Base-by-base conservation (phyloP, 2,113 vertebrate genomes). In the Machaerirhynchus nigripectus region DNA sequence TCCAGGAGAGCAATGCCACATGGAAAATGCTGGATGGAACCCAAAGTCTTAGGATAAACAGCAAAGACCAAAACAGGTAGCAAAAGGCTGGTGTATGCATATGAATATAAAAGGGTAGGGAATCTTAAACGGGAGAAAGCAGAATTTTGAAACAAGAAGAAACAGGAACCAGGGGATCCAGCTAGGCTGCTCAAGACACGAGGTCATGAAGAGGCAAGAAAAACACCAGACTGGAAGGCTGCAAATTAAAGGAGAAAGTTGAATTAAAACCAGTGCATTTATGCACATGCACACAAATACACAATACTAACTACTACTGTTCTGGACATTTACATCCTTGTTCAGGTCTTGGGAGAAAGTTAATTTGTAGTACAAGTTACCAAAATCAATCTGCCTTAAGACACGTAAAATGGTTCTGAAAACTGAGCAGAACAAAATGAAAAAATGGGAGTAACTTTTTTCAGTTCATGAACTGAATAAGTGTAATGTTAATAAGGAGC, bases 181-280 rank as follows among this genome's bases (percentile, higher is more conserved):
- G 95, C 52, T 89, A 97, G 95, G 95, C 93, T 95, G 95, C 82
- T 96, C 95, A 96, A 96, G 92, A 96, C 90, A 96, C 68, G 85
- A 96, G 28, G 96, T 73, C 94, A 90, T 92, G 96, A 96, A 95
- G 96, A 96, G 88, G 90, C 92, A 95, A 96, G 93, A 96, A 84
- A 97, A 95, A 95, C 96, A 97, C 79, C 96, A 97, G 85, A 94
- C 95, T 83, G 92, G 95, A 94, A 88, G 31, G 93, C 96, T 96
- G 96, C 92, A 97, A 97, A 97, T 96, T 88, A 97, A 96, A 97
- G 93, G 47, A 97, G 90, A 97, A 96, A 97, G 92, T 40, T 60
- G 79, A 95, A 93, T 97, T 97, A 96, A 97, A 96, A 97, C 52
- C 92, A 89, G 82, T 49, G 88, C 50, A 52, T 60, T 94, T 88